Evolutionary conservation across 2,888 invertebrate species (phyloP).

Genomic region (Julus scandinavius): DNA sequence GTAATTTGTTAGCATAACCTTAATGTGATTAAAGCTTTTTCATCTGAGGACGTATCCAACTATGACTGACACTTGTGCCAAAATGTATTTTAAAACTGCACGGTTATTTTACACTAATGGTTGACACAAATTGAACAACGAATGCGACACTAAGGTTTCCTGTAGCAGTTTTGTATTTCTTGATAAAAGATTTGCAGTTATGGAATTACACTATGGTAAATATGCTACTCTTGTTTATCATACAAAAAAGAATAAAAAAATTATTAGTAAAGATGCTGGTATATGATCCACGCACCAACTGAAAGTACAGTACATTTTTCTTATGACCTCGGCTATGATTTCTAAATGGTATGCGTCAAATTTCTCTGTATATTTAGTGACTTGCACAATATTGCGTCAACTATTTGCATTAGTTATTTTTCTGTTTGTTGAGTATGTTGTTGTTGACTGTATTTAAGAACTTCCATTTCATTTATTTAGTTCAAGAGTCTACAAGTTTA

Average conservation of each 20-base stretch:
- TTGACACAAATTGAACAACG: too few relatives aligned
- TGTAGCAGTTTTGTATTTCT: too few relatives aligned
- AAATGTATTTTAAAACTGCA: too few relatives aligned
- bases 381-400: not conserved
- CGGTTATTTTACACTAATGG: too few relatives aligned
- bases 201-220: too few relatives aligned
- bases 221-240: too few relatives aligned
- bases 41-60: too few relatives aligned
- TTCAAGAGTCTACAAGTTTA: not conserved
- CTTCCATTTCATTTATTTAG: slow-evolving; percentile 11
- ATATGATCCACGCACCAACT: not conserved
- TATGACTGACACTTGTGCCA: too few relatives aligned
- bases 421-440: not conserved
- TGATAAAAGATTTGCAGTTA: too few relatives aligned
- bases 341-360: not conserved
- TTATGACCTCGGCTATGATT: not conserved
- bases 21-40: too few relatives aligned
- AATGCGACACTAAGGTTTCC: too few relatives aligned
- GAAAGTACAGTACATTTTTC: not conserved
- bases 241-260: not conserved
- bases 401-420: not conserved
- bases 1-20: too few relatives aligned
- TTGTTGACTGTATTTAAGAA: not conserved
- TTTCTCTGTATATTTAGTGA: slow-evolving; percentile 5
- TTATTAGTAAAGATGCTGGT: not conserved